phyloP scores from a whole-genome alignment of 2,888 invertebrate genomes.

The Drymonia ruficornis region DNA sequence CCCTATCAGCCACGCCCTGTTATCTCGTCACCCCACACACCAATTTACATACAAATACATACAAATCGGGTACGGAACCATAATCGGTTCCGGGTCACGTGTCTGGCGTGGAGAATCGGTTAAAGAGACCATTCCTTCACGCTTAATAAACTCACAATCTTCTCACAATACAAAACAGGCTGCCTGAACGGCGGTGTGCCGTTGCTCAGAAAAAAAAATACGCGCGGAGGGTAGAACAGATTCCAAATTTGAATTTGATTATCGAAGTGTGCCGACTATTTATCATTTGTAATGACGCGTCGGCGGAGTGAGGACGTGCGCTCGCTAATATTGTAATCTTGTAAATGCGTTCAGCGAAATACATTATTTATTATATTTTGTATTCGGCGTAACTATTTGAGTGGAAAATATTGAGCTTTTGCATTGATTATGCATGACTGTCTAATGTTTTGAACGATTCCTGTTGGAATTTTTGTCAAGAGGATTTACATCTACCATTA shows the following conservation, averaged over 20 bases:
- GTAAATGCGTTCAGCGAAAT: constrained; percentile 77
- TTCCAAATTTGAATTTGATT: constrained; percentile 85
- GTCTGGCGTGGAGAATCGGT: constrained; percentile 84
- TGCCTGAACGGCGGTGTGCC: constrained; percentile 64
- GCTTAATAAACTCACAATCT: constrained; percentile 83
- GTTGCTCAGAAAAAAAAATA: constrained; percentile 60
- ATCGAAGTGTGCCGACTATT: constrained; percentile 84
- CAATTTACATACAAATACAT: constrained; percentile 81
- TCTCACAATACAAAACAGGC: constrained; percentile 78
- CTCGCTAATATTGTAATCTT: constrained; percentile 82
- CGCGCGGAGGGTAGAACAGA: constrained; percentile 75
- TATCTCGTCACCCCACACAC: constrained; percentile 75
- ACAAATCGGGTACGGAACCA: constrained; percentile 73
- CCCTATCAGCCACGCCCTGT: constrained; percentile 75
- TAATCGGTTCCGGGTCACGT: constrained; percentile 86
- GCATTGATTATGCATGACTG: constrained; percentile 69
- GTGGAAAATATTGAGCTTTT: constrained; percentile 75
- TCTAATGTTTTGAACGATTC: constrained; percentile 45
- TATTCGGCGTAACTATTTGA: constrained; percentile 63
- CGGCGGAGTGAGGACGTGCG: constrained; percentile 67
- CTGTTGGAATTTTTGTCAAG: constrained; percentile 38
- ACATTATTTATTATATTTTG: constrained; percentile 74
- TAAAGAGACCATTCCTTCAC: constrained; percentile 80
- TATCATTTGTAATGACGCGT: constrained; percentile 82
- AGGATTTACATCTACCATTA: constrained; percentile 35